phyloP scores from a whole-genome alignment of 2,888 invertebrate species.

The Melanchra persicariae region DNA sequence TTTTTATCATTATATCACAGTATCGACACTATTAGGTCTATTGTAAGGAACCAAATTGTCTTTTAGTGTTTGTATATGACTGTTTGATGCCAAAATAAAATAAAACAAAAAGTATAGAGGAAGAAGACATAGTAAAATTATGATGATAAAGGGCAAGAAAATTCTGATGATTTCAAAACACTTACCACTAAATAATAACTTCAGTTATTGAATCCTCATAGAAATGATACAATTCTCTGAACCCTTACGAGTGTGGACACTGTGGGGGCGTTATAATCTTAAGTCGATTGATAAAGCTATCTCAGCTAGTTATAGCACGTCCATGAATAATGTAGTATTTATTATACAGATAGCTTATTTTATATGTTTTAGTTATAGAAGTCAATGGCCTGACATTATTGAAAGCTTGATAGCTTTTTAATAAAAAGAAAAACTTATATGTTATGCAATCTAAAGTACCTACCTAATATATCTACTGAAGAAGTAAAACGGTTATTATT shows the following conservation, averaged over 20 bases:
- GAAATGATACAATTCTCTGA: background rate
- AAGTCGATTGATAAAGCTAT: conserved; percentile 51
- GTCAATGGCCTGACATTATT: background rate
- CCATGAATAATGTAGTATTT: conserved; percentile 51
- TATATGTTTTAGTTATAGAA: conserved; percentile 21
- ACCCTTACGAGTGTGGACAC: conserved; percentile 16
- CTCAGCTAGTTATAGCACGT: conserved; percentile 39
- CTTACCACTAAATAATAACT: too few relatives aligned
- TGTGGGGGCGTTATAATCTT: conserved; percentile 53
- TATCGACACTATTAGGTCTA: too few relatives aligned
- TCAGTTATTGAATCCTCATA: background rate
- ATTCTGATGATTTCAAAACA: too few relatives aligned
- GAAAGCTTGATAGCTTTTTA: background rate
- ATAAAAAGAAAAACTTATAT: background rate
- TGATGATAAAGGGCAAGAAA: too few relatives aligned
- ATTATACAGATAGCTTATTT: conserved; percentile 18
- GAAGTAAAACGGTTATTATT: too few relatives aligned
- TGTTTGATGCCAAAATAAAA: too few relatives aligned
- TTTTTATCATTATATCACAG: too few relatives aligned
- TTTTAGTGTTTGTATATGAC: too few relatives aligned
- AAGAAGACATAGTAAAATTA: too few relatives aligned
- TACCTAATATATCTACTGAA: too few relatives aligned
- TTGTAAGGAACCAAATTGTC: too few relatives aligned
- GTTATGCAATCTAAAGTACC: background rate
- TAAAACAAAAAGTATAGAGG: too few relatives aligned